Evolutionary conservation across 2,113 vertebrate genomes (phyloP), one percentile per base, ranked within the genome.

Genomic region (Syngnathus typhle): DNA sequence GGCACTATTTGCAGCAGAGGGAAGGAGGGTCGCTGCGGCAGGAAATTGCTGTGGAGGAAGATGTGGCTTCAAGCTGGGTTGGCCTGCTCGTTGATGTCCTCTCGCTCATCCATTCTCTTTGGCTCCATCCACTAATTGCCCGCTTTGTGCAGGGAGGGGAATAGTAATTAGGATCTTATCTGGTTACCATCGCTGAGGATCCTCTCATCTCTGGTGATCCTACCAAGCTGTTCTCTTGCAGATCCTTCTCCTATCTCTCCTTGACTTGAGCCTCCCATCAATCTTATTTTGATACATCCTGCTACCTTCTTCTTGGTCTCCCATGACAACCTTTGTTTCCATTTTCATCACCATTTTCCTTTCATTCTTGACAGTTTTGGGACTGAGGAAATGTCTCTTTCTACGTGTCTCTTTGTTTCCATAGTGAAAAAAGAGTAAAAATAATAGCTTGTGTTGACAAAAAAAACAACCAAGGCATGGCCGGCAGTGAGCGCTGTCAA

Each of bases 111-210:
- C 82, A 80, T 74, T 82, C 73, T 54, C 83, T 81, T 78, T 75
- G 6, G 23, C 66, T 77, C 74, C 65, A 80, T 75, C 75, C 80
- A 71, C 76, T 90, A 89, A 89, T 88, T 85, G 83, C 84, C 79
- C 82, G 85, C 78, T 86, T 86, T 82, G 78, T 86, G 84, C 73
- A 68, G 73, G 75, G 80, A 82, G 85, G 84, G 79, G 13, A 89
- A 85, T 84, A 83, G 84, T 87, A 88, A 91, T 91, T 90, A 88
- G 81, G 79, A 87, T 85, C 78, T 87, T 89, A 89, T 89, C 87
- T 84, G 80, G 76, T 89, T 84, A 86, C 71, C 76, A 73, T 87
- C 44, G 65, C 81, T 83, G 58, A 77, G 79, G 69, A 76, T 68
- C 78, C 27, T 32, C 27, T 32, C 27, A 32, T 32, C 27, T 32